Base-by-base conservation (phyloP, 2,797 vertebrate species). In the Melanotaenia maccullochi region DNA sequence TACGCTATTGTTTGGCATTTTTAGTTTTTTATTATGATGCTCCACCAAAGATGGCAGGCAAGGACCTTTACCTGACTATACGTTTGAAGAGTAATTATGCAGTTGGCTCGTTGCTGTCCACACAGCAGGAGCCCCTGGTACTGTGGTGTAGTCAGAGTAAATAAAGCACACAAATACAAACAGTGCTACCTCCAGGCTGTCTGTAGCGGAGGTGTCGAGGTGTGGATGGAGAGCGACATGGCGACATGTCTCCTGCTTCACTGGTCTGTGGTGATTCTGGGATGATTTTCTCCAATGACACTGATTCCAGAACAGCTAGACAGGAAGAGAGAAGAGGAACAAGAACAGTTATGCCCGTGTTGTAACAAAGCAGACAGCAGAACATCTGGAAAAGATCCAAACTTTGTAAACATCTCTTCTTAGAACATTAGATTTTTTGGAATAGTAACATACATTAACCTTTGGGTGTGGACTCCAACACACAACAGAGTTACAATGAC, bases 161-260 rank as follows among this genome's bases (percentile, higher is more conserved):
- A 87, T 58, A 65, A 70, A 57, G 51, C 57, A 69, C 59, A 71
- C 60, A 61, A 24, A 65, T 49, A 51, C 47, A 57, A 18, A 67
- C 32, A 68, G 24, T 36, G 33, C 67, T 81, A 98, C 97, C 96
- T 95, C 96, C 97, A n/a, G 96, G 89, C 65, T 95, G 96, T 65
- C 97, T 95, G 69, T 96, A 98, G 79, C 97, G 96, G 52, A 98
- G 95, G 91, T 98, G 97, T n/a, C 96, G 93, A 25, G 97, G 97
- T 2, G 97, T 98, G 0, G 97, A 97, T 3, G 97, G 97, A 0
- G 97, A 98, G 60, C 96, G 94, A 81, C 96, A 96, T 0, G 97
- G 97, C 5, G 97, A 98, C 69, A 96, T 90, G 71, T 98, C 97
- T 55, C 95, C 87, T 4, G 95, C 78, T 16, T 98, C 97, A 4